Base-by-base conservation (phyloP, 2,797 vertebrate genomes). In the Cephalopachus bancanus region DNA sequence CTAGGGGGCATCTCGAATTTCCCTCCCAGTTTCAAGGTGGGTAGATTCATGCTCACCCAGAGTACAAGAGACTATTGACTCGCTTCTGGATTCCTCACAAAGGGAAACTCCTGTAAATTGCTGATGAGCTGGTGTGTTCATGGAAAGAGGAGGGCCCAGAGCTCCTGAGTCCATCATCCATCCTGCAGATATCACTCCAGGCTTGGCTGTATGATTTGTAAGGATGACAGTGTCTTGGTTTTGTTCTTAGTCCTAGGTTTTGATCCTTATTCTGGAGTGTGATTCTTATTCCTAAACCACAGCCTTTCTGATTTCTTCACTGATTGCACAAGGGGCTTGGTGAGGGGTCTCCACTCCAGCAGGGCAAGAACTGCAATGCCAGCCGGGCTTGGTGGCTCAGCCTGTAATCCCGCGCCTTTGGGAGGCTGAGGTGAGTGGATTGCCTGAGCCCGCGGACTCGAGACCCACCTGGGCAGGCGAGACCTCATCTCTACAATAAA, bases 211-310 rank as follows among this genome's bases (percentile, higher is more conserved):
- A 11, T 2, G 9, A 33, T 53, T 53, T 16, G 19, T 10, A 60
- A 72, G 33, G 76, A 26, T 83, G 22, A 7, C 10, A 51, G 22
- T 24, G 0, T 65, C 37, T 75, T 20, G 4, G 22, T 2, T 64
- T 44, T 65, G 76, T 12, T 33, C 67, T 59, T 10, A 17, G 81
- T 24, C 12, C 3, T 26, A 33, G 44, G 69, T 2, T 28, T 37
- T 14, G 71, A 28, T 33, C 30, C 5, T 59, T n/a, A 1, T 2
- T 16, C 6, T 3, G 33, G 28, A 26, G 14, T 2, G 17, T 1
- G 19, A 24, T 26, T 78, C 55, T 51, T 51, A 67, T 8, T 69
- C 20, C 24, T 22, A 14, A 69, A 17, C 2, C 62, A 6, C 0
- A 9, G 24, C 22, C 53, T 7, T 37, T 17, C 78, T 28, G 69